Conservation (phyloP, 1,140 invertebrate genomes). For the Nymphalis io region DNA sequence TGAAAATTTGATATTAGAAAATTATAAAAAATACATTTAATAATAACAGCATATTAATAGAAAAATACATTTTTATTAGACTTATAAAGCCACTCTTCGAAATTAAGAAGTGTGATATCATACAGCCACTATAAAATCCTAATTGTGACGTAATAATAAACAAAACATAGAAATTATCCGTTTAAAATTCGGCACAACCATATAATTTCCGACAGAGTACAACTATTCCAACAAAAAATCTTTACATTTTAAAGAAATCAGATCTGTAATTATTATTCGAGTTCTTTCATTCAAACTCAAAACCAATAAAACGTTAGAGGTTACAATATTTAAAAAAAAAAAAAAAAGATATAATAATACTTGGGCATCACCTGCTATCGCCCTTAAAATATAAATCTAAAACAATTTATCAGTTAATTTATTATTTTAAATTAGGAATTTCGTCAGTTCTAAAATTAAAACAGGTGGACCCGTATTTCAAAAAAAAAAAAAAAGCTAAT, state of each 20-base stretch:
- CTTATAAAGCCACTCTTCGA: no score
- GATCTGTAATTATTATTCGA: slow-evolving; percentile 21
- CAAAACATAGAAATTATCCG: no score
- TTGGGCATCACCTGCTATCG: slow-evolving; percentile 30
- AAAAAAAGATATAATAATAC: slow-evolving; percentile 13
- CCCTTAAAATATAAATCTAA: slow-evolving; percentile 5
- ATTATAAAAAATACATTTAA: no score
- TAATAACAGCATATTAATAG: no score
- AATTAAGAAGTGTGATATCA: no score
- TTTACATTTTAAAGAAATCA: slow-evolving; percentile 5
- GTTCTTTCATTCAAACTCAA: background rate
- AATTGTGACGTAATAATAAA: no score
- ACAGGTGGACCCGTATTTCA: slow-evolving; percentile 36
- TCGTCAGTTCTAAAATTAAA: slow-evolving; percentile 29
- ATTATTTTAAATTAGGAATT: slow-evolving; percentile 28
- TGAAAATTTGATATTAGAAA: no score
- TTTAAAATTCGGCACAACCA: slow-evolving; percentile 8
- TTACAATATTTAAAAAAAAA: slow-evolving; percentile 14
- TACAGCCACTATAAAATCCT: no score
- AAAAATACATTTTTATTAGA: no score
- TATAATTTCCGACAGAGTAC: background rate
- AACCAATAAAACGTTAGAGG: slow-evolving; percentile 14
- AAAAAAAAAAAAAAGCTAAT: slow-evolving; percentile 13
- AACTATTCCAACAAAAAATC: background rate
- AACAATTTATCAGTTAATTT: slow-evolving; percentile 1